A percentile compares a stretch with the other conserved stretches of the same genome.
Conservation (phyloP, 2,888 invertebrate genomes). For the Nemotelus pantherinus region DNA sequence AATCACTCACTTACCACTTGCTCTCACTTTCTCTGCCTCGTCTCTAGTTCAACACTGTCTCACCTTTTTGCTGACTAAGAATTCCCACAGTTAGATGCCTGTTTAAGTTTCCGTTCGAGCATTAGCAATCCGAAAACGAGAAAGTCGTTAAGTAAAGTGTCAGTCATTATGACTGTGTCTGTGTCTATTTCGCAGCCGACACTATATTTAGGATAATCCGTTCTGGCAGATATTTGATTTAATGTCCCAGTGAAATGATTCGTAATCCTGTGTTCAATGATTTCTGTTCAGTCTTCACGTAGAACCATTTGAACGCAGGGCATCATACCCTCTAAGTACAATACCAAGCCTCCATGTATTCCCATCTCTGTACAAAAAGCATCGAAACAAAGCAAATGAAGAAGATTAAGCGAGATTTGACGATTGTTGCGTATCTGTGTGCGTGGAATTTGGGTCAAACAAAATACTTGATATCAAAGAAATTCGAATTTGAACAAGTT, state of each 20-base stretch:
- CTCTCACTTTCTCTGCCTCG: too few species aligned
- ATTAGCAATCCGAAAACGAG: conserved; percentile 8
- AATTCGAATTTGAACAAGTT: conserved; percentile 27
- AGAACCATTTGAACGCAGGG: background rate
- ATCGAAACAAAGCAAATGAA: background rate
- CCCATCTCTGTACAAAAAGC: background rate
- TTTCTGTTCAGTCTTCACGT: background rate
- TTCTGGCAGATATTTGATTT: conserved; percentile 35
- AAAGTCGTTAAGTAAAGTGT: conserved; percentile 43
- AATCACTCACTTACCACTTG: too few species aligned
- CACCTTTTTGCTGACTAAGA: too few species aligned
- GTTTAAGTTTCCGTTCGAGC: background rate
- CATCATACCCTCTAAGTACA: background rate
- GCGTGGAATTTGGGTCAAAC: conserved; percentile 29
- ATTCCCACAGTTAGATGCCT: too few species aligned
- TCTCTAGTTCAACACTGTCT: too few species aligned
- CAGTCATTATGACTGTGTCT: conserved; percentile 33
- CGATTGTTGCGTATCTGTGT: background rate
- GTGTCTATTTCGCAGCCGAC: background rate
- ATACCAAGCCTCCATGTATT: background rate
- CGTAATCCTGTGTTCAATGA: background rate
- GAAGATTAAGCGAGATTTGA: background rate
- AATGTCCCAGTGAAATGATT: conserved; percentile 9
- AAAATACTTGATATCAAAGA: conserved; percentile 23
- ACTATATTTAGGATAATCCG: background rate